These are phyloP conservation scores for Phaonia tiefii DNA, from an alignment of 2,888 invertebrate genomes.

Conservation along the genomic window DNA sequence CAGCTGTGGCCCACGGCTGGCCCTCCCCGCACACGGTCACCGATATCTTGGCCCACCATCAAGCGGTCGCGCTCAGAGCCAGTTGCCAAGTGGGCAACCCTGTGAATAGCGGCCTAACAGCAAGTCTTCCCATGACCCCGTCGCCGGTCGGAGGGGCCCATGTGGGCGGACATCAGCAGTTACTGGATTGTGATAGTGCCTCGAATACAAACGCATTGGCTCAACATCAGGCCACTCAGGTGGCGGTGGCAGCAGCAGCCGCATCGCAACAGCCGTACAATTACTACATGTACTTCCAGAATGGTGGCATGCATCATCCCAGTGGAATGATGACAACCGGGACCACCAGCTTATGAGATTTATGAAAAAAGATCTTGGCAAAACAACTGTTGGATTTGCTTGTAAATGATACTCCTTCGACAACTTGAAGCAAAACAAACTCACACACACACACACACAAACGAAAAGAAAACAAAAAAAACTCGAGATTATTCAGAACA, in stretches of 20 bases:
- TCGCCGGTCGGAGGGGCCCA: conserved; percentile 73
- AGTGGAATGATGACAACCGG: conserved; percentile 79
- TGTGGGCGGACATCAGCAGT: conserved; percentile 70
- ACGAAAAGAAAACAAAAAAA: neutral
- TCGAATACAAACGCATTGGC: conserved; percentile 67
- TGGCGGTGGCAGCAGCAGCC: conserved; percentile 71
- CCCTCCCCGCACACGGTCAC: conserved; percentile 83
- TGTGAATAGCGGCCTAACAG: conserved; percentile 69
- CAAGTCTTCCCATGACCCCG: conserved; percentile 71
- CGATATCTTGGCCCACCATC: conserved; percentile 82
- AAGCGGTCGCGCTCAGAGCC: conserved; percentile 78
- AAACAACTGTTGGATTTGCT: conserved; percentile 39
- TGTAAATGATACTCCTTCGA: conserved; percentile 36
- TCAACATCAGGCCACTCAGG: conserved; percentile 68
- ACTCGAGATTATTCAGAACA: conserved; percentile 53
- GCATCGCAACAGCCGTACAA: conserved; percentile 77
- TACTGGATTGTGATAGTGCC: conserved; percentile 75
- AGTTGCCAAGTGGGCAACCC: conserved; percentile 78
- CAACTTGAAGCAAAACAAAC: conserved; percentile 30
- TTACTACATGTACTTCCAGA: conserved; percentile 81
- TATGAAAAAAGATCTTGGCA: conserved; percentile 41
- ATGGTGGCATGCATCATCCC: conserved; percentile 79
- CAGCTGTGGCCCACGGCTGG: conserved; percentile 78
- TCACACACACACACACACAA: too few species aligned
- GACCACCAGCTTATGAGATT: conserved; percentile 80